These are phyloP conservation scores for Punctoribates punctum DNA, from an alignment of 2,888 invertebrate species.

Conservation along the genomic window DNA sequence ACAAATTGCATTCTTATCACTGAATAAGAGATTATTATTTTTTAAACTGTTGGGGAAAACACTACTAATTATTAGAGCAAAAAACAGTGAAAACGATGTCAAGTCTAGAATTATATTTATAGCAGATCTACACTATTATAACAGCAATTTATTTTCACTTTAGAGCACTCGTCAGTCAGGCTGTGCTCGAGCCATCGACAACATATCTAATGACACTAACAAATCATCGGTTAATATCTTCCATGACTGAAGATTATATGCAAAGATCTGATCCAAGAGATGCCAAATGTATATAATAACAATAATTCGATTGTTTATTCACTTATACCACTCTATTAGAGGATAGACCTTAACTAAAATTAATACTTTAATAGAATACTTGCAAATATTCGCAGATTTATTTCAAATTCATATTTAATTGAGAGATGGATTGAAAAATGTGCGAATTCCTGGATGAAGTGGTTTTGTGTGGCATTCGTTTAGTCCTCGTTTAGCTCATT, in stretches of 20 bases:
- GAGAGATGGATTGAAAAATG: too few relatives aligned
- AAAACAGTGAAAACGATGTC: background rate
- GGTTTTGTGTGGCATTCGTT: constrained; percentile 8
- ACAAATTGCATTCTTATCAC: constrained; percentile 25
- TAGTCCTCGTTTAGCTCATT: constrained; percentile 4
- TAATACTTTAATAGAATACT: too few relatives aligned
- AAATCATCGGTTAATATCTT: constrained; percentile 8
- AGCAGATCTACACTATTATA: background rate
- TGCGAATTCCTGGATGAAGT: too few relatives aligned
- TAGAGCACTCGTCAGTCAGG: background rate
- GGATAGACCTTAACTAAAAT: too few relatives aligned
- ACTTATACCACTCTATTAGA: too few relatives aligned
- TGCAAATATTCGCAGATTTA: too few relatives aligned
- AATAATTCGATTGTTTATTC: too few relatives aligned
- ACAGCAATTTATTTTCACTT: background rate
- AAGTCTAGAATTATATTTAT: constrained; percentile 3
- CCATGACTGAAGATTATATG: background rate
- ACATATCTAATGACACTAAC: constrained; percentile 13
- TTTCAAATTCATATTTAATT: too few relatives aligned
- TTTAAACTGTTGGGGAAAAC: background rate
- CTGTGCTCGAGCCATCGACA: background rate
- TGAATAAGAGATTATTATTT: background rate
- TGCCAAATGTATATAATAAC: background rate
- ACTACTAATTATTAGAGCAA: constrained; percentile 19
- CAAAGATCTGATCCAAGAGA: background rate